A percentile compares a stretch with the other conserved stretches of the same genome.
Conservation (phyloP, 1,140 invertebrate species). For the Drosophila athabasca region DNA sequence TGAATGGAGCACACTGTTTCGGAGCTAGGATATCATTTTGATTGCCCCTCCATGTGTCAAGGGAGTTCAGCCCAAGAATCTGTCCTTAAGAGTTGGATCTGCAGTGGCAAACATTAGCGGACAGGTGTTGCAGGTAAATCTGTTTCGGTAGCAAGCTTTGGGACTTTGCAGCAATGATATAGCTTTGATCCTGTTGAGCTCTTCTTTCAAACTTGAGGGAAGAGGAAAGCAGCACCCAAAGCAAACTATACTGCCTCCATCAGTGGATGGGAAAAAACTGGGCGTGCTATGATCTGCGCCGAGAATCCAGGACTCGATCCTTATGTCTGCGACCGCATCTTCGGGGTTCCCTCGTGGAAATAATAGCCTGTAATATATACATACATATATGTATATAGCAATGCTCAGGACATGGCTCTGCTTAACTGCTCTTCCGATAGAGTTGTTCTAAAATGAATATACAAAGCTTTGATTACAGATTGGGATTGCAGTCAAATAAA, state of each 20-base stretch:
- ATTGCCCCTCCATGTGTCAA: slow-evolving; percentile 9
- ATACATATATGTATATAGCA: too few species aligned
- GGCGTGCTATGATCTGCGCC: too few species aligned
- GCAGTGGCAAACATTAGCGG: too few species aligned
- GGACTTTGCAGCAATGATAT: too few species aligned
- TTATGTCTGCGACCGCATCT: slow-evolving; percentile 9
- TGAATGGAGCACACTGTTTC: slow-evolving; percentile 6
- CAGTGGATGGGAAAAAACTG: slow-evolving; percentile 31
- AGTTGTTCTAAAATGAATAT: not conserved
- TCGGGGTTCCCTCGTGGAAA: slow-evolving; percentile 24
- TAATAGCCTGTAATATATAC: too few species aligned
- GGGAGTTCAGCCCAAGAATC: not conserved
- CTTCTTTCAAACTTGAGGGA: not conserved
- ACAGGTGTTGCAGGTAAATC: too few species aligned
- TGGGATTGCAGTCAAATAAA: not conserved
- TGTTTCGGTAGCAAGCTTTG: too few species aligned
- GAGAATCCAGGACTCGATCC: not conserved
- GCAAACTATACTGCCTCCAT: not conserved
- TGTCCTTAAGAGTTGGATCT: not conserved
- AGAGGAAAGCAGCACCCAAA: too few species aligned
- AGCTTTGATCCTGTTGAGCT: slow-evolving; percentile 8
- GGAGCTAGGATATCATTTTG: slow-evolving; percentile 2
- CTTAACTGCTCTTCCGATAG: not conserved
- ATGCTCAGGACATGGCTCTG: slow-evolving; percentile 23
- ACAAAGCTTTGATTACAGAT: too few species aligned